Evolutionary conservation across 2,888 invertebrate genomes (phyloP).

Genomic region (Augochlorella aurata): DNA sequence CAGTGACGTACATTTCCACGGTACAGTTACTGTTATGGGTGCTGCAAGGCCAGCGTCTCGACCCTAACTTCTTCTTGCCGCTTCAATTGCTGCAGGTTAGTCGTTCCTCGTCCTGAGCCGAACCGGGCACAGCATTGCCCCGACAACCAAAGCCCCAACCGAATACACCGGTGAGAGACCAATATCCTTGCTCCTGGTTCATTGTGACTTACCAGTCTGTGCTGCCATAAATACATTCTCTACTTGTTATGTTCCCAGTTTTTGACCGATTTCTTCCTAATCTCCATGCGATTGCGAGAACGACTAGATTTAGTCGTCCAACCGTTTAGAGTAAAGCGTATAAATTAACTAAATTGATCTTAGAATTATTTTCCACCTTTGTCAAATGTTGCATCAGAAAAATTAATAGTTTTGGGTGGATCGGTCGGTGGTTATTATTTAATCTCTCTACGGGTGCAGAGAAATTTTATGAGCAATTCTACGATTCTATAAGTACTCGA

Average conservation of each 20-base stretch:
- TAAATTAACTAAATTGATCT: too few relatives aligned
- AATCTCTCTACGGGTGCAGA: too few relatives aligned
- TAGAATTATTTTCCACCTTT: too few relatives aligned
- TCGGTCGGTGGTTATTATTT: too few relatives aligned
- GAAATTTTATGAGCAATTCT: too few relatives aligned
- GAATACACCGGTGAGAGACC: slow-evolving; percentile 17
- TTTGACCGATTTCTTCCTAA: neutral
- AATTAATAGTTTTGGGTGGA: too few relatives aligned
- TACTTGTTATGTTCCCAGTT: neutral
- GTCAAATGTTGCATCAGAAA: too few relatives aligned
- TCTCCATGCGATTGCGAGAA: too few relatives aligned
- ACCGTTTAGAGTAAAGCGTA: too few relatives aligned
- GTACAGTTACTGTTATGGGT: slow-evolving; percentile 58
- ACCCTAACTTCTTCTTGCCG: slow-evolving; percentile 40
- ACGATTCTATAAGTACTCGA: too few relatives aligned
- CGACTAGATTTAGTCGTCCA: too few relatives aligned
- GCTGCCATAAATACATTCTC: neutral
- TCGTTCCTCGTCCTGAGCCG: slow-evolving; percentile 29
- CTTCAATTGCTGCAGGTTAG: slow-evolving; percentile 33
- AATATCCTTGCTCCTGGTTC: neutral
- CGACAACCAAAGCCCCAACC: slow-evolving; percentile 41
- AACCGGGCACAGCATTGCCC: neutral
- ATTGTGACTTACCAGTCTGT: neutral
- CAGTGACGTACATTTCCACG: slow-evolving; percentile 46
- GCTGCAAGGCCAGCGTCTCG: slow-evolving; percentile 11